Base-by-base conservation (phyloP, 2,888 invertebrate species). In the Drosophila prolongata region DNA sequence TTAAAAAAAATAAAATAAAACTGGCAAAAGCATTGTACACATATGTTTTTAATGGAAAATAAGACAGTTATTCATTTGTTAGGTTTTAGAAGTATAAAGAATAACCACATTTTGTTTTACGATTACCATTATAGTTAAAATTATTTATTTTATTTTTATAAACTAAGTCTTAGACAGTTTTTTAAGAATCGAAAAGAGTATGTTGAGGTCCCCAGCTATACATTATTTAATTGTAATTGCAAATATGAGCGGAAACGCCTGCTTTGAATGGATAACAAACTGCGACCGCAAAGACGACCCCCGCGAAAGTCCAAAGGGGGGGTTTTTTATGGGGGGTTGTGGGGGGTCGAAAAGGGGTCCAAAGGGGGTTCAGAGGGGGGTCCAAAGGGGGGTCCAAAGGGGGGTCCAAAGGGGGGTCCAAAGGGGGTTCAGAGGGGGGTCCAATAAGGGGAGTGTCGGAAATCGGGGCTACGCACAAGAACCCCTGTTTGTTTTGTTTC, bases 231-330 rank as follows among this genome's bases (percentile, higher is more conserved):
- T 80, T 86, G 75, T 82, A 88, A 82, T 83, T 80, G 87, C 87
- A 88, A 84, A 83, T 84, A 86, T 77, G 75, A 77, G 72, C 84
- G 84, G 86, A 84, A 84, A 72, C 69, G 62, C 69, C 58, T 67
- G 72, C 59, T 84, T 80, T 80, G 64, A 69, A 80, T 87, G 87
- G 64, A 71, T 80, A 55, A 57, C 49, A 57, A 52, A 61, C 58
- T 52, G 56, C 59, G 55, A 66, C 65, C 54, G 66, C 66, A 66
- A 14, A 38, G 38, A 5, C 37, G 46, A 57, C 57, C 57, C 49
- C 38, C 38, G 49, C 16, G 6, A 24, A 11, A 37, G 47, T 47
- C 1, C 27, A 5, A n/a, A 10, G 24, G 5, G 14, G 56, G 56
- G 46, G 10, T 2, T 5, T 6, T n/a, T n/a, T n/a, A n/a, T 16